Evolutionary conservation across 2,888 invertebrate species (phyloP).

Genomic region (Zygothrica quintamaculata): DNA sequence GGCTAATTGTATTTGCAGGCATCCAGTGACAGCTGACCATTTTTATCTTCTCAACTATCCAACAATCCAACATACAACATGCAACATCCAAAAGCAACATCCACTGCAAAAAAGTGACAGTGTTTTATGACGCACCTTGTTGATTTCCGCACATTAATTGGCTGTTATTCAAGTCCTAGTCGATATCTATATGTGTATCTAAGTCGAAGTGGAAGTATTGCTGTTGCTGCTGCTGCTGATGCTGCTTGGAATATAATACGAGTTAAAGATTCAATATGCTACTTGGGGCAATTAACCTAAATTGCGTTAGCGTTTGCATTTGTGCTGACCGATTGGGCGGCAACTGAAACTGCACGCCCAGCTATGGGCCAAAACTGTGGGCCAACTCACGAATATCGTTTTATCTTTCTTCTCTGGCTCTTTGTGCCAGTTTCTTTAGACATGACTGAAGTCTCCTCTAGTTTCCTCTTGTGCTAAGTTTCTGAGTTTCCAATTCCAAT

Average conservation of each 20-base stretch:
- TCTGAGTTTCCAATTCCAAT: constrained; percentile 45
- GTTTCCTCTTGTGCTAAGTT: not conserved
- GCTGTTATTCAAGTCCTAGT: constrained; percentile 4
- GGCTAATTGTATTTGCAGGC: constrained; percentile 47
- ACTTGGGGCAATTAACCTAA: constrained; percentile 71
- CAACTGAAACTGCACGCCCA: constrained; percentile 44
- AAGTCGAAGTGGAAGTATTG: no score
- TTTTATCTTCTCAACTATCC: constrained; percentile 21
- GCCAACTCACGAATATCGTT: constrained; percentile 62
- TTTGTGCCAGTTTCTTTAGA: constrained; percentile 60
- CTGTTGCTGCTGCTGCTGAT: no score
- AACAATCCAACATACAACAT: constrained; percentile 5
- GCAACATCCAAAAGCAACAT: constrained; percentile 11
- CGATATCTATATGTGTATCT: not conserved
- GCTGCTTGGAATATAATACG: constrained; percentile 3
- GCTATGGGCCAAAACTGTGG: constrained; percentile 47
- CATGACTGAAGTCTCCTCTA: constrained; percentile 30
- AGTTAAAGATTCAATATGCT: constrained; percentile 29
- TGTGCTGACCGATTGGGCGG: constrained; percentile 53
- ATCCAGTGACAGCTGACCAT: constrained; percentile 19
- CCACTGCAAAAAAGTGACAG: constrained; percentile 66
- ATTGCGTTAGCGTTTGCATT: no score
- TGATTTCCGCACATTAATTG: constrained; percentile 71
- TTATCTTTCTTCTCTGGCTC: constrained; percentile 42
- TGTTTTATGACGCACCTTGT: constrained; percentile 61